Base-by-base conservation (phyloP, 2,888 invertebrate genomes). In the Tenthredo mesomela region DNA sequence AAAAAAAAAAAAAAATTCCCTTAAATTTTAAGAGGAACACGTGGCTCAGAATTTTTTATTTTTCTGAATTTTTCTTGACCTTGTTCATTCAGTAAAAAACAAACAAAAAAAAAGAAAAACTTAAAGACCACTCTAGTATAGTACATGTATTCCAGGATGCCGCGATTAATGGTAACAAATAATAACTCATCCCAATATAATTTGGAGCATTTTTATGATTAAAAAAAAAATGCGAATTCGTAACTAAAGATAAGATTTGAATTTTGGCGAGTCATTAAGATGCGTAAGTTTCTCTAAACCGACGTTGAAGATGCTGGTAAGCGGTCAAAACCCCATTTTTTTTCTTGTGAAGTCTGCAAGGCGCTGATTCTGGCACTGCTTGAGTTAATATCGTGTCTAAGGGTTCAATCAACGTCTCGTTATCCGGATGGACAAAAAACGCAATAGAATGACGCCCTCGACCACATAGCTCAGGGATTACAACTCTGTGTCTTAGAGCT, bases 351-450 rank as follows among this genome's bases (percentile, higher is more conserved):
- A 90, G 91, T 84, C 93, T 90, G 86, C 94, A 93, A 7, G 93
- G 90, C 85, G 94, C 94, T 6, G 91, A 85, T 86, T 92, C 91
- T 67, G 91, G 91, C 73, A 85, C 88, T 1, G 89, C 85, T 6
- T 87, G 86, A 12, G 92, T 89, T 33, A 93, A 92, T 86, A 94
- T 94, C 29, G 93, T 93, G 3, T 95, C 94, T 85, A 95, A 91
- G 15, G 95, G 93, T 37, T 95, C 94, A 84, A 96, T 93, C 70
- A 91, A 89, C 7, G 94, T 94, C 86, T 94, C 94, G 88, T 94
- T 93, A 93, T 96, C 96, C 2, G 97, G 97, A 93, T 96, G 96
- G 89, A 96, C 96, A 94, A 97, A 97, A 94, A 96, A 96, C 43
- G 96, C 96, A 87, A 97, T 95, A 88, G 96, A 96, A 93, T 96